Evolutionary conservation across 2,888 invertebrate species (phyloP).

Genomic region (Peribatodes rhomboidaria): DNA sequence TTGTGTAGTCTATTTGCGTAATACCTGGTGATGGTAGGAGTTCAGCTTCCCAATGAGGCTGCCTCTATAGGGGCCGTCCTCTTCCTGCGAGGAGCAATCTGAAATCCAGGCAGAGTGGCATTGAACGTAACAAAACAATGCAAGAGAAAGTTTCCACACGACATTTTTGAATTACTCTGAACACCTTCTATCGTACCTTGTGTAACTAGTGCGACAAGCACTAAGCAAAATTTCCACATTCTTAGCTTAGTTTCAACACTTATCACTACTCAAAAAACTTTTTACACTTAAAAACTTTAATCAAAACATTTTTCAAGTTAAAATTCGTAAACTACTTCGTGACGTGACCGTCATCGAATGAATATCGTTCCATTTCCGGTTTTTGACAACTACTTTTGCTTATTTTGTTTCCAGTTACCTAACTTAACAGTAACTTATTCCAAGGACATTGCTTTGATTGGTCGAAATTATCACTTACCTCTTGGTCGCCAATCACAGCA

Average conservation of each 20-base stretch:
- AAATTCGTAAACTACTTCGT: not conserved
- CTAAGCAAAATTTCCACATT: slow-evolving; percentile 66
- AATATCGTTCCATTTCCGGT: slow-evolving; percentile 56
- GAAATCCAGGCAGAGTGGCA: slow-evolving; percentile 52
- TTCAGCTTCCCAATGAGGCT: slow-evolving; percentile 94
- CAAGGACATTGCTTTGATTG: slow-evolving; percentile 58
- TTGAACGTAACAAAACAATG: slow-evolving; percentile 41
- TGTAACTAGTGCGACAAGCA: slow-evolving; percentile 60
- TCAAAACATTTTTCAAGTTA: slow-evolving; percentile 61
- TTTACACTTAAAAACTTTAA: slow-evolving; percentile 53
- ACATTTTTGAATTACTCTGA: slow-evolving; percentile 21
- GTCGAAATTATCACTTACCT: slow-evolving; percentile 25
- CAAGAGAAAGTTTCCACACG: slow-evolving; percentile 65
- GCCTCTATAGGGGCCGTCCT: slow-evolving; percentile 92
- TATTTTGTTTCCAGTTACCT: slow-evolving; percentile 41
- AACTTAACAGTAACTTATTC: slow-evolving; percentile 15
- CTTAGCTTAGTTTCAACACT: slow-evolving; percentile 48
- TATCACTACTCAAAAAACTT: slow-evolving; percentile 42
- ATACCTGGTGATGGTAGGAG: slow-evolving; percentile 94
- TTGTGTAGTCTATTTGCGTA: not conserved
- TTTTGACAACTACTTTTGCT: slow-evolving; percentile 63
- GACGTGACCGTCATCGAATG: slow-evolving; percentile 38
- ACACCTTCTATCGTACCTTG: slow-evolving; percentile 58
- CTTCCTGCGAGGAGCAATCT: slow-evolving; percentile 85
- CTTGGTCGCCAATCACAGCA: slow-evolving; percentile 55